Conservation (phyloP, 2,113 vertebrate species). For the Podarcis cretensis region DNA sequence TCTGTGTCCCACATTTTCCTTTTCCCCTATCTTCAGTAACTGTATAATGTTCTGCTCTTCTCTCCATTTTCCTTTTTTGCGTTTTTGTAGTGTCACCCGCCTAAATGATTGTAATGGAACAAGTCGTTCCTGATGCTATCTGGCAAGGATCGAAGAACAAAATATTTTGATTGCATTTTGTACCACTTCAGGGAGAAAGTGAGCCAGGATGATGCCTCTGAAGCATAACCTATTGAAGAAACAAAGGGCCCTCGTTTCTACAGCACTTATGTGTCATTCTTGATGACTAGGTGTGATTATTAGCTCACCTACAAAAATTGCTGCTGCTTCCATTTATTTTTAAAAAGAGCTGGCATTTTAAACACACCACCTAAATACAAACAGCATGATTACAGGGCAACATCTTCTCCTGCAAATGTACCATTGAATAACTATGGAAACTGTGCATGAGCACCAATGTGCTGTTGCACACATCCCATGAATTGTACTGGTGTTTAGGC, state of each 20-base stretch:
- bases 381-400: slow-evolving; percentile 6
- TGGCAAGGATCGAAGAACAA: background rate
- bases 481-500: background rate
- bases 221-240: background rate
- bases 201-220: background rate
- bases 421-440: background rate
- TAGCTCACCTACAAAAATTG: slow-evolving; percentile 1
- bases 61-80: slow-evolving; percentile 31
- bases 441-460: background rate
- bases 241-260: slow-evolving; percentile 2
- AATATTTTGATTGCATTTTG: slow-evolving; percentile 40
- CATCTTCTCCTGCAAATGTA: background rate
- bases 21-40: slow-evolving; percentile 10
- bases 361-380: background rate
- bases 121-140: slow-evolving; percentile 23
- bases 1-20: slow-evolving; percentile 22
- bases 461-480: background rate
- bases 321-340: background rate
- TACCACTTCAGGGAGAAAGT: background rate
- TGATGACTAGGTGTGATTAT: slow-evolving; percentile 23
- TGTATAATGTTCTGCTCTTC: background rate
- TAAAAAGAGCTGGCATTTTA: background rate
- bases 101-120: slow-evolving; percentile 27
- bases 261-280: slow-evolving; percentile 10
- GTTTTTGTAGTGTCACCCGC: background rate